These are phyloP conservation scores for Taurulus bubalis DNA, from an alignment of 2,113 vertebrate species.

Conservation along the genomic window DNA sequence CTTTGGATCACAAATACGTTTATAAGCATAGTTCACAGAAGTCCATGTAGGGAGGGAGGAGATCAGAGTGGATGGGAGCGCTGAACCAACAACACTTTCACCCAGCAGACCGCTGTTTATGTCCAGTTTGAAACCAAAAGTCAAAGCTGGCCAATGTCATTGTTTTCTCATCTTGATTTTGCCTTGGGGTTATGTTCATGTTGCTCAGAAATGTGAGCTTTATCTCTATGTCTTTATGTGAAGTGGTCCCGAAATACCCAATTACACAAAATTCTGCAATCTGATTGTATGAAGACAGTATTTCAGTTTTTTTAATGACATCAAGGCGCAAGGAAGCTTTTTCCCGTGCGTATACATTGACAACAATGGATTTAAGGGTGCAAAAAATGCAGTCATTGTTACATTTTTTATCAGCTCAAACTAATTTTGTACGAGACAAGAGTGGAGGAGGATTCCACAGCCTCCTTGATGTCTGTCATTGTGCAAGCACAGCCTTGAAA, in stretches of 20 bases:
- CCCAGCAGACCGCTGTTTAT: too few relatives aligned
- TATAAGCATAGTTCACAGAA: neutral
- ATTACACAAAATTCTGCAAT: slow-evolving; percentile 3
- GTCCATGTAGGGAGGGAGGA: neutral
- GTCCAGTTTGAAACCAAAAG: too few relatives aligned
- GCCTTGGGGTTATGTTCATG: slow-evolving; percentile 19
- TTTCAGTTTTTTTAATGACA: neutral
- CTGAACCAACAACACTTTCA: neutral
- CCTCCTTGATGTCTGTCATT: slow-evolving; percentile 8
- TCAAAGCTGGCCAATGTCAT: too few relatives aligned
- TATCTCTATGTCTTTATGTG: too few relatives aligned
- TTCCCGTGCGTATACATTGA: too few relatives aligned
- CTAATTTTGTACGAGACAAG: neutral
- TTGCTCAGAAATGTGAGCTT: neutral
- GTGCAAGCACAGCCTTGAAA: neutral
- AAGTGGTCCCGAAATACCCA: too few relatives aligned
- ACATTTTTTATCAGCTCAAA: neutral
- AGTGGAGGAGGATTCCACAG: neutral
- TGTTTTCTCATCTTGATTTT: neutral
- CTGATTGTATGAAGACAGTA: slow-evolving; percentile 2
- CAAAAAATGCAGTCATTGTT: neutral
- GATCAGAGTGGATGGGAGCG: neutral
- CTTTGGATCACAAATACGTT: neutral
- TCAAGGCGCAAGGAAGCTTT: neutral
- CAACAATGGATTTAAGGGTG: neutral